Conservation (phyloP, 2,888 invertebrate species). For the Crepidodera aurea region DNA sequence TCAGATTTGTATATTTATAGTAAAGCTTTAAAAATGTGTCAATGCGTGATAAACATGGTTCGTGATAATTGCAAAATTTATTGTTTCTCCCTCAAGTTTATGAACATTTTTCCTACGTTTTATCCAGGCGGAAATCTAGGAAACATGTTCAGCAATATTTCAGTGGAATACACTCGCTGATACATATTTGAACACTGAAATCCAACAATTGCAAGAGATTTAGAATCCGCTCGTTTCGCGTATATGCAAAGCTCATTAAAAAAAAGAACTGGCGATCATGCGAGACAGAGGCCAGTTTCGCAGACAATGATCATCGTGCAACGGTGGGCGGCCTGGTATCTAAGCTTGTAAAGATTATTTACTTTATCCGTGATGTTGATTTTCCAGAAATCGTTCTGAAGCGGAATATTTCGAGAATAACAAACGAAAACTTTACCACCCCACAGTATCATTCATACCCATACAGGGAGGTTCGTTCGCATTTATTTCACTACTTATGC, state of each 20-base stretch:
- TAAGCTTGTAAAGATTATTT: conserved; percentile 22
- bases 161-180: conserved; percentile 7
- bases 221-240: conserved; percentile 8
- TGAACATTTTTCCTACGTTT: no score
- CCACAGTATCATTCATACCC: neutral
- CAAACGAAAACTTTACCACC: conserved; percentile 13
- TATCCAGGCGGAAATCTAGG: no score
- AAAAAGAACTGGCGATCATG: conserved; percentile 5
- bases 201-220: conserved; percentile 8
- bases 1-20: no score
- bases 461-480: conserved; percentile 3
- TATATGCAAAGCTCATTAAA: conserved; percentile 15
- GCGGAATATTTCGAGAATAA: conserved; percentile 22
- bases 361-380: conserved; percentile 24
- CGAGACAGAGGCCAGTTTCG: conserved; percentile 1
- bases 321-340: conserved; percentile 7
- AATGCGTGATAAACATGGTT: no score
- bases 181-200: conserved; percentile 22
- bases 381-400: conserved; percentile 19
- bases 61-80: no score
- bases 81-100: no score
- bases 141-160: conserved; percentile 21
- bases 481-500: conserved; percentile 20
- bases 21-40: no score
- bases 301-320: conserved; percentile 7